A percentile compares a stretch with the other conserved stretches of the same genome.
Evolutionary conservation across 2,797 vertebrate species (phyloP).

Genomic region (Anguilla anguilla): DNA sequence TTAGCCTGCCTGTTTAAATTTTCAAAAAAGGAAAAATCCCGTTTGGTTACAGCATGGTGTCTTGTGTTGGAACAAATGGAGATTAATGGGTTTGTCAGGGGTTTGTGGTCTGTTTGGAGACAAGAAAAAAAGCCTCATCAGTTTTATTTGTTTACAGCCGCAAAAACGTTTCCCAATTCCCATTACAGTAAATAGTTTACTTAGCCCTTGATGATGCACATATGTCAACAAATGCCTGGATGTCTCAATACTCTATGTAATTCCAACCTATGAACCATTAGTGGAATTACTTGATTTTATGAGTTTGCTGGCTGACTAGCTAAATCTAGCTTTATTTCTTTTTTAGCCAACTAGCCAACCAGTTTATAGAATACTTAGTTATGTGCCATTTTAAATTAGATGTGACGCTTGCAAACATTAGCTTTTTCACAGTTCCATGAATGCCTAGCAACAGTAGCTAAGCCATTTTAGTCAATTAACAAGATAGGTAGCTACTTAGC

Average conservation of each 20-base stretch:
- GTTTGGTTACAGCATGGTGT: conserved; percentile 5
- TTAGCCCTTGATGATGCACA: background rate
- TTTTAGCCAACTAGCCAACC: background rate
- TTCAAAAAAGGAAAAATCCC: background rate
- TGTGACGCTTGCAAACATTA: background rate
- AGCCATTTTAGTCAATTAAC: background rate
- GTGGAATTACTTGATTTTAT: background rate
- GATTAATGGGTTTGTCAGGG: conserved; percentile 15
- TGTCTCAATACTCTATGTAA: background rate
- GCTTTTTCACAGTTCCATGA: background rate
- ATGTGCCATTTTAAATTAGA: background rate
- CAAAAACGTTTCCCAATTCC: conserved; percentile 30
- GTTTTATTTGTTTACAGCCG: conserved; percentile 35
- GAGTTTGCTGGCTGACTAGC: background rate
- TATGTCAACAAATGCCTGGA: background rate
- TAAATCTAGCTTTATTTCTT: background rate
- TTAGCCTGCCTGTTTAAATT: background rate
- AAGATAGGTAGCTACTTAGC: background rate
- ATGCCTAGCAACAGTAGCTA: background rate
- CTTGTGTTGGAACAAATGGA: conserved; percentile 26
- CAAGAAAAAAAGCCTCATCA: background rate
- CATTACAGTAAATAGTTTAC: background rate
- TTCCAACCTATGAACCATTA: background rate
- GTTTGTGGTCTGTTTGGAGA: conserved; percentile 36
- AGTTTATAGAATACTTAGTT: background rate